Evolutionary conservation across 2,888 invertebrate genomes (phyloP).

Genomic region (Phrixothrix hirtus): DNA sequence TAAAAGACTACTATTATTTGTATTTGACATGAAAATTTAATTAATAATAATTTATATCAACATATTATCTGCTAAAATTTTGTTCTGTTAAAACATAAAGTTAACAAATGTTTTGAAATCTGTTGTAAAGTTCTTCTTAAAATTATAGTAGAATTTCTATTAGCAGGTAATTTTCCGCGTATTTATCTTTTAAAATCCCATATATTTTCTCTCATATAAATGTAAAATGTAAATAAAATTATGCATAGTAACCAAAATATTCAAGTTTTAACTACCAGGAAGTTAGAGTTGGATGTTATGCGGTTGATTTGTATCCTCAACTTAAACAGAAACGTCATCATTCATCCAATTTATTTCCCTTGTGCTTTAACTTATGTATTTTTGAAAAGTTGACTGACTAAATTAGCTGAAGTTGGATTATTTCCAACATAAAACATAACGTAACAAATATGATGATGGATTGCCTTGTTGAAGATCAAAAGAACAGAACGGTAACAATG

Average conservation of each 20-base stretch:
- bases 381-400: slow-evolving; percentile 31
- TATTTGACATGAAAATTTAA: no score
- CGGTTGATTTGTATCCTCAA: slow-evolving; percentile 5
- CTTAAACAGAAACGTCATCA: slow-evolving; percentile 13
- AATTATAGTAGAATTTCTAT: neutral
- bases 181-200: neutral
- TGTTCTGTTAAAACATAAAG: no score
- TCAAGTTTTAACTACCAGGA: neutral
- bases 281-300: neutral
- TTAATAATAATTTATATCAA: no score
- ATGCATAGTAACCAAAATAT: neutral
- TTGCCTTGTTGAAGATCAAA: slow-evolving; percentile 33
- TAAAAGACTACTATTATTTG: no score
- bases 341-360: slow-evolving; percentile 22
- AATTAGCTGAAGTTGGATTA: slow-evolving; percentile 34
- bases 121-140: no score
- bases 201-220: neutral
- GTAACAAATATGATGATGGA: slow-evolving; percentile 37
- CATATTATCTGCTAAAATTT: no score
- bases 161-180: neutral
- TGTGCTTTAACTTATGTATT: slow-evolving; percentile 27
- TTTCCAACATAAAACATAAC: slow-evolving; percentile 32
- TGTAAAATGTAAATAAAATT: neutral
- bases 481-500: slow-evolving; percentile 30
- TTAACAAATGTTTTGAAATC: no score